phyloP scores from a whole-genome alignment of 2,888 invertebrate genomes.

The Ligdia adustata region DNA sequence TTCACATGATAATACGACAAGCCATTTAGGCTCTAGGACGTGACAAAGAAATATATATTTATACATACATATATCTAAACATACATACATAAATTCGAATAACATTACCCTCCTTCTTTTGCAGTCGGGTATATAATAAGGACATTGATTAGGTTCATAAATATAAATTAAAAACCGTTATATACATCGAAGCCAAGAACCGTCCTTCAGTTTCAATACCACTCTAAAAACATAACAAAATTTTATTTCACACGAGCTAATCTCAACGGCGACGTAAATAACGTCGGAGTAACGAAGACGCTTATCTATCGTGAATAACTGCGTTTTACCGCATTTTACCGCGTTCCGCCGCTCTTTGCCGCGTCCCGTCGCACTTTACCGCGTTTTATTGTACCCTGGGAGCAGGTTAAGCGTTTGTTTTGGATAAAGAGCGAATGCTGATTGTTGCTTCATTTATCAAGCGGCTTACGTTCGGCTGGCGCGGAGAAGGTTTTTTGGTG shows the following conservation, averaged over 20 bases:
- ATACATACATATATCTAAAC: too few species aligned
- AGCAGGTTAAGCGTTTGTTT: conserved; percentile 22
- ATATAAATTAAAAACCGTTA: too few species aligned
- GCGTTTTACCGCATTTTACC: conserved; percentile 36
- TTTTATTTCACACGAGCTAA: conserved; percentile 39
- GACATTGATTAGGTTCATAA: too few species aligned
- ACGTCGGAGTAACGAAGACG: conserved; percentile 37
- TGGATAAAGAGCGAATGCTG: conserved; percentile 23
- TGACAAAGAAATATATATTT: too few species aligned
- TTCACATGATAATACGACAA: too few species aligned
- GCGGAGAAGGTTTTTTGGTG: conserved; percentile 5
- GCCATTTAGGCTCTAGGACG: too few species aligned
- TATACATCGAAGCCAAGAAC: too few species aligned
- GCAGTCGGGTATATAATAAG: too few species aligned
- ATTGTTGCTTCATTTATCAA: conserved; percentile 21
- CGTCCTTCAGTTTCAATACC: too few species aligned
- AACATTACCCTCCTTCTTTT: too few species aligned
- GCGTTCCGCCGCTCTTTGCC: conserved; percentile 6
- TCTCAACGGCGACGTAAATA: conserved; percentile 48
- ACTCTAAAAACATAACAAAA: too few species aligned
- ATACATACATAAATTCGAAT: too few species aligned
- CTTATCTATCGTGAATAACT: conserved; percentile 59
- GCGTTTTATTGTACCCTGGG: conserved; percentile 28
- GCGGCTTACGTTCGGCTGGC: conserved; percentile 5
- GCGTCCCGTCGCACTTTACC: conserved; percentile 23